Percentiles rank a stretch among this genome's conserved stretches.
Evolutionary conservation across 2,113 vertebrate genomes (phyloP).

Genomic region (Dicrurus megarhynchus): DNA sequence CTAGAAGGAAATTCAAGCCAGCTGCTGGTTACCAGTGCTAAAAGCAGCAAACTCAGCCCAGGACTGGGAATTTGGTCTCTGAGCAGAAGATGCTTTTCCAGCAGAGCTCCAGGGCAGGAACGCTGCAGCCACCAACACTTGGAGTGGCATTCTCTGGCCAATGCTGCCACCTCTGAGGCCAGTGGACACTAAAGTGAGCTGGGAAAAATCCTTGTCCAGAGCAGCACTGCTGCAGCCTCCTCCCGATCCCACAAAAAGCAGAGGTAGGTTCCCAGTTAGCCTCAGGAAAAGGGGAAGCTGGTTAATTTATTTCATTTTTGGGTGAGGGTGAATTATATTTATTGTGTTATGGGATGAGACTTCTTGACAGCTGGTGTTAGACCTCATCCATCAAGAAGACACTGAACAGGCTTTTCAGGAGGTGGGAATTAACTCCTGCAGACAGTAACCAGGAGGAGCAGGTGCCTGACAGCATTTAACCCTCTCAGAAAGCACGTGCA

Average conservation of each 20-base stretch:
- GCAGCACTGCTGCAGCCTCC: neutral
- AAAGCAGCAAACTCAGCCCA: neutral
- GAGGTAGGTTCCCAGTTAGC: neutral
- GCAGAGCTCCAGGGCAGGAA: neutral
- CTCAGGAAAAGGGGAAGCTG: neutral
- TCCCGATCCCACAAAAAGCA: neutral
- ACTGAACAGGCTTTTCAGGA: neutral
- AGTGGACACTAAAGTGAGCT: neutral
- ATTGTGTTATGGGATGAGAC: neutral
- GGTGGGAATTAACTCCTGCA: neutral
- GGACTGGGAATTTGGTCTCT: neutral
- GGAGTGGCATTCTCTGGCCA: neutral
- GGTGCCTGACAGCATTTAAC: neutral
- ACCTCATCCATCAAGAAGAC: neutral
- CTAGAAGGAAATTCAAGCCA: neutral
- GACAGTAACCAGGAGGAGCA: neutral
- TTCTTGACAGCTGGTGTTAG: neutral
- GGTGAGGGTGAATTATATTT: neutral
- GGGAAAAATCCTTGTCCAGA: neutral
- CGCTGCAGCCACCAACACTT: neutral
- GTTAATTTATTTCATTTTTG: neutral
- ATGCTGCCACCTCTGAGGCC: neutral
- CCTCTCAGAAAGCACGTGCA: neutral
- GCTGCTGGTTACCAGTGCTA: neutral
- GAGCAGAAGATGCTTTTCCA: neutral